phyloP scores from a whole-genome alignment of 2,797 vertebrate species.

The Monodelphis domestica region DNA sequence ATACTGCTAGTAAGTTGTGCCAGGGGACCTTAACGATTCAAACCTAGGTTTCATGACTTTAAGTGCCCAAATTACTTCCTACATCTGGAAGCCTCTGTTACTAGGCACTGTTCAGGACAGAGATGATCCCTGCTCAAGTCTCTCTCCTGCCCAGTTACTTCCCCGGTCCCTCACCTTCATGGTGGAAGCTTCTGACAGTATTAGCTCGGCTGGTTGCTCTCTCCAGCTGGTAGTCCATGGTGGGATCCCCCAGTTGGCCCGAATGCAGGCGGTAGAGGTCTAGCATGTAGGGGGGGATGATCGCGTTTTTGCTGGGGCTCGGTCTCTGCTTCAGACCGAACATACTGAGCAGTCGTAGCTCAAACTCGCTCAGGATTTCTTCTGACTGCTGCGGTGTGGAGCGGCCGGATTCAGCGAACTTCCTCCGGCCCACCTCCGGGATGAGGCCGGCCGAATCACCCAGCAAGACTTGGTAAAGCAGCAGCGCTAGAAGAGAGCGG shows the following conservation, averaged over 20 bases:
- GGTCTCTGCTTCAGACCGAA: slow-evolving; percentile 96
- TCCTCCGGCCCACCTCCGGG: slow-evolving; percentile 93
- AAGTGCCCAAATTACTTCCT: neutral
- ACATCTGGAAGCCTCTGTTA: neutral
- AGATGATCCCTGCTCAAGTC: neutral
- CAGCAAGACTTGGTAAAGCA: slow-evolving; percentile 97
- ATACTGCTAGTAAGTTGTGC: neutral
- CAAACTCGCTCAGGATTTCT: slow-evolving; percentile 94
- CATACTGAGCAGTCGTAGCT: slow-evolving; percentile 96
- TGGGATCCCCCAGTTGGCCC: slow-evolving; percentile 88
- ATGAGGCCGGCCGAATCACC: slow-evolving; percentile 95
- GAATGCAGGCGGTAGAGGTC: slow-evolving; percentile 96
- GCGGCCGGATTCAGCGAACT: slow-evolving; percentile 90
- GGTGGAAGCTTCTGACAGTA: slow-evolving; percentile 98
- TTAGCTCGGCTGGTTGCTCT: slow-evolving; percentile 95
- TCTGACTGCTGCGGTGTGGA: slow-evolving; percentile 92
- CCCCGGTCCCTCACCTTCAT: slow-evolving; percentile 91
- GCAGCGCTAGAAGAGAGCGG: slow-evolving; percentile 96
- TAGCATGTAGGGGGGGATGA: slow-evolving; percentile 98
- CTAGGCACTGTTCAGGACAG: neutral
- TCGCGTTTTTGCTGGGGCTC: slow-evolving; percentile 92
- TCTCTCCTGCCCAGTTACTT: neutral
- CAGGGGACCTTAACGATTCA: neutral
- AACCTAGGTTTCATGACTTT: neutral
- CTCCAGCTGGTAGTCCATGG: slow-evolving; percentile 91